phyloP scores from a whole-genome alignment of 2,797 vertebrate genomes.

The Enteromius radiatus region DNA sequence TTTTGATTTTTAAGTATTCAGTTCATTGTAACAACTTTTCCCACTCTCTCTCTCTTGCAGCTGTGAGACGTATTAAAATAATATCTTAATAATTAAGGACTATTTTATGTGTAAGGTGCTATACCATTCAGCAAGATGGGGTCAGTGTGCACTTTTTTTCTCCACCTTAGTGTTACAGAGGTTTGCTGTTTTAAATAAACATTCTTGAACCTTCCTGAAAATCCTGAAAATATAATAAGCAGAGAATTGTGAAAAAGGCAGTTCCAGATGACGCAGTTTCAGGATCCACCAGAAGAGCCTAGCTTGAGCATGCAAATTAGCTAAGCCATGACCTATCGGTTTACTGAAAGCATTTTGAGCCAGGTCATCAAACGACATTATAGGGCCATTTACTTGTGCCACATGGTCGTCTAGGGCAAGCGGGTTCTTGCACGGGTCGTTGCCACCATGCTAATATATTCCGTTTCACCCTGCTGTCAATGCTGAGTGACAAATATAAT shows the following conservation, averaged over 20 bases:
- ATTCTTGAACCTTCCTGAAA: not conserved
- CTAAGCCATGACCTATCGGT: not conserved
- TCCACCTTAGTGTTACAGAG: not conserved
- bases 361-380: constrained; percentile 37
- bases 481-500: constrained; percentile 60
- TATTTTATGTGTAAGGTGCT: not conserved
- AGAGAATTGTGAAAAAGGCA: not conserved
- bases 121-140: not conserved
- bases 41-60: too few species aligned
- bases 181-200: not conserved
- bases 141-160: not conserved
- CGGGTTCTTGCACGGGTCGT: constrained; percentile 54
- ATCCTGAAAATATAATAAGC: not conserved
- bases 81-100: not conserved
- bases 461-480: constrained; percentile 54
- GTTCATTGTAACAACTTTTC: not conserved
- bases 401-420: constrained; percentile 36
- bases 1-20: not conserved
- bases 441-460: constrained; percentile 59
- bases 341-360: constrained; percentile 5
- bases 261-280: not conserved
- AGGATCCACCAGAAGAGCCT: not conserved
- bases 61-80: not conserved
- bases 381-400: constrained; percentile 34
- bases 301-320: not conserved